Conservation (phyloP, 2,797 vertebrate species). For the Prunella strophiata region DNA sequence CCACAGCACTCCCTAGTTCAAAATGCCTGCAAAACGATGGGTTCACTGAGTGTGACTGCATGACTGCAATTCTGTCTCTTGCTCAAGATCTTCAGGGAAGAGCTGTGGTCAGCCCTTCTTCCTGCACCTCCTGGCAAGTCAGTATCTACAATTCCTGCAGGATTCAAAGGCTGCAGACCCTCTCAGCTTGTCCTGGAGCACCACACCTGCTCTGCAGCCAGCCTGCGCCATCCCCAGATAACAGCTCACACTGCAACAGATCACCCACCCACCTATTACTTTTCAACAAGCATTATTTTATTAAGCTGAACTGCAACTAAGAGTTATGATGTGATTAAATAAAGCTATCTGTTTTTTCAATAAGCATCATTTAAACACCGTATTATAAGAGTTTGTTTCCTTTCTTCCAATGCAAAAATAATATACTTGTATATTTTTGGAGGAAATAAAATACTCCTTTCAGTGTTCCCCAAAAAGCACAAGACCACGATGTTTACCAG, state of each 20-base stretch:
- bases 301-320: constrained; percentile 8
- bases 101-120: neutral
- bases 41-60: accelerated
- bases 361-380: neutral
- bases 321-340: neutral
- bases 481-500: neutral
- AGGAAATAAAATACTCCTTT: neutral
- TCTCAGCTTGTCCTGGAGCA: neutral
- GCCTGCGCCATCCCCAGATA: neutral
- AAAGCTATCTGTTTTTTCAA: neutral
- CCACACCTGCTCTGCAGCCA: neutral
- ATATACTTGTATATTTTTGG: neutral
- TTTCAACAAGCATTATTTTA: constrained; percentile 13
- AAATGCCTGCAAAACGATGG: neutral
- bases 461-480: neutral
- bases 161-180: neutral
- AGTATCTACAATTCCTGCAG: neutral
- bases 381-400: neutral
- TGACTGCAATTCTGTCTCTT: neutral
- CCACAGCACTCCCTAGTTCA: neutral
- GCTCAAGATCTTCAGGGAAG: neutral
- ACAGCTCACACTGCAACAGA: neutral
- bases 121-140: neutral
- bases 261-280: neutral
- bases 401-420: neutral